A percentile compares a stretch with the other conserved stretches of the same genome.
phyloP scores from a whole-genome alignment of 2,888 invertebrate species.

The Euzophera pinguis region DNA sequence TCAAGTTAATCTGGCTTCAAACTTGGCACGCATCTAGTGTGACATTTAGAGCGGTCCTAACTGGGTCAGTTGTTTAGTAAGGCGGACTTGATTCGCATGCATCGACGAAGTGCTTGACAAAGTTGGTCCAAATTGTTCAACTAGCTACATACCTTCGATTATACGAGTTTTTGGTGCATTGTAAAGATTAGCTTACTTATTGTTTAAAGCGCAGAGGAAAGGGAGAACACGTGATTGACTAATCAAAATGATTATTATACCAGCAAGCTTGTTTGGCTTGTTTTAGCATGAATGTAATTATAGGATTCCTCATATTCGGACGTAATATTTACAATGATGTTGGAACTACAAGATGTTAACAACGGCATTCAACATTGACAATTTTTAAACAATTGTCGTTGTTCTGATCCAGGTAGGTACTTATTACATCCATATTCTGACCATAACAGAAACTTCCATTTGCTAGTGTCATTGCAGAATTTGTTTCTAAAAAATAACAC shows the following conservation, averaged over 20 bases:
- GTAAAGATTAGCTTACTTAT: neutral
- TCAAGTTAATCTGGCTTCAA: conserved; percentile 32
- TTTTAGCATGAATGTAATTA: too few relatives aligned
- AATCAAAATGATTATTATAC: too few relatives aligned
- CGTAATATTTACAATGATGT: too few relatives aligned
- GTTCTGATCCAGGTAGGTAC: too few relatives aligned
- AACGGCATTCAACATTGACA: too few relatives aligned
- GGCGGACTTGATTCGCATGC: conserved; percentile 40
- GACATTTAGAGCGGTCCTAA: conserved; percentile 65
- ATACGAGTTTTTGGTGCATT: neutral
- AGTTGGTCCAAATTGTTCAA: conserved; percentile 32
- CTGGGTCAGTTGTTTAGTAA: conserved; percentile 72
- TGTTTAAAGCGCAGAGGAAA: neutral
- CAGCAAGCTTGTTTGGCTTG: too few relatives aligned
- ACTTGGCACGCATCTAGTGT: conserved; percentile 55
- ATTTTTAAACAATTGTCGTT: too few relatives aligned
- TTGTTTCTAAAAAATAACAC: neutral
- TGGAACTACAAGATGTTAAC: too few relatives aligned
- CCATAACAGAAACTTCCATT: too few relatives aligned
- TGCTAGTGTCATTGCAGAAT: neutral
- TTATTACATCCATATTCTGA: too few relatives aligned
- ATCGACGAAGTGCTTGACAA: conserved; percentile 30
- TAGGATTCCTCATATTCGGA: too few relatives aligned
- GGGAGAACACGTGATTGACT: conserved; percentile 14
- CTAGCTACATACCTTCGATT: conserved; percentile 12